A percentile compares a stretch with the other conserved stretches of the same genome.
phyloP scores from a whole-genome alignment of 2,113 vertebrate species.

The Peromyscus leucopus region DNA sequence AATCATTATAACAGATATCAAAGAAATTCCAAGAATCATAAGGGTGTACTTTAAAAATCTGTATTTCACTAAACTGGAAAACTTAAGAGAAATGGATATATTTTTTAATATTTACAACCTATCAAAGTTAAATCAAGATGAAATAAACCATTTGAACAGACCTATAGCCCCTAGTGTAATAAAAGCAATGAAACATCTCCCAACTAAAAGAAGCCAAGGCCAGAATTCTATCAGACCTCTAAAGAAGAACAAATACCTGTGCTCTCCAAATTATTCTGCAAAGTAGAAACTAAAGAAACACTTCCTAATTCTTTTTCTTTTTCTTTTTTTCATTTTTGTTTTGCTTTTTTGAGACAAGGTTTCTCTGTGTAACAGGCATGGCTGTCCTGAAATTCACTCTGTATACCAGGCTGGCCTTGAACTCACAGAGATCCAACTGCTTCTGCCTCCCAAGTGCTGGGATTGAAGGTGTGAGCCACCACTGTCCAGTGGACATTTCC shows the following conservation, averaged over 20 bases:
- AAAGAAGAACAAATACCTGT: not conserved
- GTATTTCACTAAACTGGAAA: no score
- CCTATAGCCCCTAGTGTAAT: not conserved
- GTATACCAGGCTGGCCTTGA: no score
- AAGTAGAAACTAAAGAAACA: not conserved
- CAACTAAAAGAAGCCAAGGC: not conserved
- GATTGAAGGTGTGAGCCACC: no score
- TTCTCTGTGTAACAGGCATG: no score
- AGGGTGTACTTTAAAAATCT: no score
- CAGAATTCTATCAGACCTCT: not conserved
- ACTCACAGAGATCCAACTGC: no score
- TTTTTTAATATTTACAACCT: not conserved
- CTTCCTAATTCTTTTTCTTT: not conserved
- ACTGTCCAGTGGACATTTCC: not conserved
- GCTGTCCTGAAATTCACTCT: no score
- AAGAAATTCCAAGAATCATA: no score
- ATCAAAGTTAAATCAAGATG: not conserved
- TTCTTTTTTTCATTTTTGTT: no score
- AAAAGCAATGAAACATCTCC: not conserved
- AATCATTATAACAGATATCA: no score
- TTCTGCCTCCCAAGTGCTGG: no score
- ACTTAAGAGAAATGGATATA: not conserved
- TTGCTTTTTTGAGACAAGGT: no score
- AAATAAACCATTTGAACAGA: not conserved
- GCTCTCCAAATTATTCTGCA: not conserved